A percentile compares a stretch with the other conserved stretches of the same genome.
Conservation (phyloP, 2,888 invertebrate species). For the Acleris literana region DNA sequence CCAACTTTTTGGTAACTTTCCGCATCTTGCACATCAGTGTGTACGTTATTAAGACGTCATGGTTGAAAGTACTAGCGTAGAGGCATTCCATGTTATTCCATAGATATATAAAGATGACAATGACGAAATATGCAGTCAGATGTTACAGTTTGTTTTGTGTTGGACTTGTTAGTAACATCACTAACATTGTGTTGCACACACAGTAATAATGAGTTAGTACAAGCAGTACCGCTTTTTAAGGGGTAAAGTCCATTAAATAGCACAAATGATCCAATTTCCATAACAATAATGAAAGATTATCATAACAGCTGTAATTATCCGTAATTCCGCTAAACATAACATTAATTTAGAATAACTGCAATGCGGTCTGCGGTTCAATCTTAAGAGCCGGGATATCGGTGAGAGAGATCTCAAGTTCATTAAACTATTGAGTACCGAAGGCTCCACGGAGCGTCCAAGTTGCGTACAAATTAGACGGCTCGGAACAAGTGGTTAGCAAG, state of each 20-base stretch:
- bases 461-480: background rate
- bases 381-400: conserved; percentile 6
- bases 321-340: conserved; percentile 20
- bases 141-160: too few species aligned
- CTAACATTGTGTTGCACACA: too few species aligned
- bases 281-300: conserved; percentile 9
- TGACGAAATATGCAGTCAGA: too few species aligned
- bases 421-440: conserved; percentile 7
- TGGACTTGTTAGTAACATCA: too few species aligned
- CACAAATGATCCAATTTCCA: conserved; percentile 1
- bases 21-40: too few species aligned
- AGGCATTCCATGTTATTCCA: too few species aligned
- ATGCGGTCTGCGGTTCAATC: conserved; percentile 8
- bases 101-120: too few species aligned
- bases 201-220: too few species aligned
- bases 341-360: conserved; percentile 12
- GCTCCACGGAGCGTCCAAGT: background rate
- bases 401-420: conserved; percentile 17
- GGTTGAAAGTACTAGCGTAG: too few species aligned
- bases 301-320: conserved; percentile 13
- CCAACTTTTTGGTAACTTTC: too few species aligned
- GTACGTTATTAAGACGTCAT: too few species aligned
- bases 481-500: background rate
- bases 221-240: too few species aligned
- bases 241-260: background rate